A percentile compares a stretch with the other conserved stretches of the same genome.
These are phyloP conservation scores for Apistogramma diplotaenia DNA, from an alignment of 2,113 vertebrate genomes.

Conservation along the genomic window DNA sequence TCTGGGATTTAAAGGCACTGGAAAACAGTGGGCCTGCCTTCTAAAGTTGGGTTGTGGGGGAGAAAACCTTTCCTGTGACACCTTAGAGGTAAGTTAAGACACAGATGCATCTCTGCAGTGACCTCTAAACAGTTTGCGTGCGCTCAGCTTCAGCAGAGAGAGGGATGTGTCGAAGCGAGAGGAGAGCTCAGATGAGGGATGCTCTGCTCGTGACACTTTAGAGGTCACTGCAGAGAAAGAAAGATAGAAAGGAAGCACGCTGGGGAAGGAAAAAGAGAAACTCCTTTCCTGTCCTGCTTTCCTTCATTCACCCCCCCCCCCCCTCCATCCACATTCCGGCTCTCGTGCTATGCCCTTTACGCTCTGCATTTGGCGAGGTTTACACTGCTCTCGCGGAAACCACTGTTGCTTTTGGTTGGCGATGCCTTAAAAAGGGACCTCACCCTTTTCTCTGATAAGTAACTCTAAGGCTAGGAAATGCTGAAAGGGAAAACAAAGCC, in stretches of 20 bases:
- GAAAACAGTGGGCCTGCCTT: neutral
- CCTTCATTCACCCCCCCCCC: conserved; percentile 10
- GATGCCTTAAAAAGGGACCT: neutral
- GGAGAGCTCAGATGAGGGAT: conserved; percentile 39
- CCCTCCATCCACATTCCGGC: neutral
- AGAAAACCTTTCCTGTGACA: neutral
- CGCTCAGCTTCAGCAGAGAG: neutral
- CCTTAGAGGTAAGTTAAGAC: neutral
- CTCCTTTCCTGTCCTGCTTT: conserved; percentile 63
- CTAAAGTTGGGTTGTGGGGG: neutral
- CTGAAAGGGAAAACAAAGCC: conserved; percentile 4
- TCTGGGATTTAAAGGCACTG: neutral
- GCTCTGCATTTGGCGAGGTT: neutral
- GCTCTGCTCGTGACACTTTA: conserved; percentile 20
- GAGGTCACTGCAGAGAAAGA: conserved; percentile 49
- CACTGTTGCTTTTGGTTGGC: neutral
- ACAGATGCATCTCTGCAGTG: neutral
- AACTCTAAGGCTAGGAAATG: neutral
- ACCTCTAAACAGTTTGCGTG: neutral
- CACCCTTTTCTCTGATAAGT: neutral
- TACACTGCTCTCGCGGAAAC: neutral
- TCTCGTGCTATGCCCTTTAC: neutral
- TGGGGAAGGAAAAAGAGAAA: conserved; percentile 48
- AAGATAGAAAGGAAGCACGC: conserved; percentile 41
- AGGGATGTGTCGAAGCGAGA: conserved; percentile 46